Evolutionary conservation across 2,888 invertebrate genomes (phyloP), one percentile per base, ranked within the genome.

Genomic region (Xylophagus ater): DNA sequence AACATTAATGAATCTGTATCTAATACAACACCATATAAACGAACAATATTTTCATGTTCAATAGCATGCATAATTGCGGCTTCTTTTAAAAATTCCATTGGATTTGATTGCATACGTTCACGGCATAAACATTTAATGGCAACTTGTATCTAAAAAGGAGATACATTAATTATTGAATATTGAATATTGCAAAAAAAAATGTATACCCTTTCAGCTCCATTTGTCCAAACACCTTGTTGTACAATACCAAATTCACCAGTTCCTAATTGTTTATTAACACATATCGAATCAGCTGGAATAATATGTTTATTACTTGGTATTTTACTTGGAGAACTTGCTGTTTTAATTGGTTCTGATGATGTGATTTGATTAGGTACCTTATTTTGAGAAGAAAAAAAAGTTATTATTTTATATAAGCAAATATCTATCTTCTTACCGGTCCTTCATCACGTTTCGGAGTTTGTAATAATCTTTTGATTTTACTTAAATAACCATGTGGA

Each of bases 21-120:
- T 40, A 97, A 69, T 4, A 96, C 97, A 12, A 98, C 96, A 3
- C 98, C 98, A 61, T 90, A 97, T 41, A 98, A 70, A n/a, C 93
- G 73, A 4, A 97, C 96, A 51, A 98, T 93, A 60, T 93, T 89
- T 43, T 92, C 89, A 61, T 97, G 94, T 60, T 94, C 90, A 53
- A 97, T 92, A 46, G 87, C 81, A 63, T 97, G 94, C 96, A 98
- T 96, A 48, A 96, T 92, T 9, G 90, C 90, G 1, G 97, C 97
- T 66, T 98, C 97, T 64, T 96, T 96, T 34, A 97, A 70, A 67
- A 97, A 96, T 64, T 96, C 94, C 47, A 92, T 84, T 1, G 93
- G 90, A 63, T 93, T 93, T 50, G 89, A 88, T 53, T 93, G 88
- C 85, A 98, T 87, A 41, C 90, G 76, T 58, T 96, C 94, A 46